Conservation (phyloP, 2,797 vertebrate genomes). For the Allobates femoralis region DNA sequence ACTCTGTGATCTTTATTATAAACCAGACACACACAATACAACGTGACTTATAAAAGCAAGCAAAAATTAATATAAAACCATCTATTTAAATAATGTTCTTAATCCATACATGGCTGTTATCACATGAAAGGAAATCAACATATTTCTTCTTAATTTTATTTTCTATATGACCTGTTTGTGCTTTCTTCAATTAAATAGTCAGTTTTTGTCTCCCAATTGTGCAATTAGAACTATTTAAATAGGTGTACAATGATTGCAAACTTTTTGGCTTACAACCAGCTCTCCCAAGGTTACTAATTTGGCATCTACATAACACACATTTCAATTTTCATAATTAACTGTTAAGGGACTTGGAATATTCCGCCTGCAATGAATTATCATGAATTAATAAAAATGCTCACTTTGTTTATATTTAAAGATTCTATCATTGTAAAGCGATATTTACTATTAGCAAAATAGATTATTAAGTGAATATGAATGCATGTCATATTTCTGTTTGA, state of each 20-base stretch:
- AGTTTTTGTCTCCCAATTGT: constrained; percentile 36
- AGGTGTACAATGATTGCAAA: constrained; percentile 41
- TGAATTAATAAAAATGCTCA: constrained; percentile 1
- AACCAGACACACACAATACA: neutral
- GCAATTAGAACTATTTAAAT: constrained; percentile 55
- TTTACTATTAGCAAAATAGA: neutral
- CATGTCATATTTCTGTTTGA: neutral
- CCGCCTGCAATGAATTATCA: constrained; percentile 11
- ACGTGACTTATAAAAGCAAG: neutral
- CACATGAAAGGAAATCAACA: neutral
- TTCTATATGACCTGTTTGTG: constrained; percentile 17
- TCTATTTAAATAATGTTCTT: neutral
- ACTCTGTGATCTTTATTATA: constrained; percentile 24
- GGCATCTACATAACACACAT: constrained; percentile 45
- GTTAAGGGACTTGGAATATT: constrained; percentile 39
- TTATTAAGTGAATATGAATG: neutral
- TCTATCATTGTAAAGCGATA: neutral
- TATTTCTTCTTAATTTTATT: constrained; percentile 12
- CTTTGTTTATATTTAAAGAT: neutral
- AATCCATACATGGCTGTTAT: neutral
- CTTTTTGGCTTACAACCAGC: constrained; percentile 37
- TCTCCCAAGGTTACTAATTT: constrained; percentile 44
- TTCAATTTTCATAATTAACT: constrained; percentile 56
- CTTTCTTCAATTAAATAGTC: constrained; percentile 33
- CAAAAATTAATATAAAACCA: neutral